Base-by-base conservation (phyloP, 2,113 vertebrate genomes). In the Hippoglossus stenolepis region DNA sequence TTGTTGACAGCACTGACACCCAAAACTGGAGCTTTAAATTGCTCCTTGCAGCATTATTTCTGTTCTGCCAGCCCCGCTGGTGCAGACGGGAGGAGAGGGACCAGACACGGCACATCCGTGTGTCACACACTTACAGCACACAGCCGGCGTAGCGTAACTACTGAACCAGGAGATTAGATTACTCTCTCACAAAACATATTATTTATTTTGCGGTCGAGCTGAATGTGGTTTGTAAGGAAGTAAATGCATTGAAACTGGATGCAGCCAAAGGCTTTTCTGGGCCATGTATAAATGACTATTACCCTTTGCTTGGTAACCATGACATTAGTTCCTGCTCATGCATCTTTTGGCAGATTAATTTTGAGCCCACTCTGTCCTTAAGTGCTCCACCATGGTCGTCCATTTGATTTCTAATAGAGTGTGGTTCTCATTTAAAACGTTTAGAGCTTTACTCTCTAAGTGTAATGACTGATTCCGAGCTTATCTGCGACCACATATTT, bases 101-200 rank as follows among this genome's bases (percentile, higher is more conserved):
- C 53, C 20, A 65, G 56, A 75, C 63, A 64, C 5, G 8, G 45
- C 73, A 54, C 70, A 62, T 56, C 58, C 40, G 20, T 38, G 62
- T 80, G 84, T 84, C 85, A 80, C 68, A 75, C 69, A 58, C 71
- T 70, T 73, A 70, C 38, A 43, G n/a, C 6, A 17, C 83, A 77
- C 26, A 64, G 51, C 75, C 73, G 64, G 61, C n/a, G 84, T 70
- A 67, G 76, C 70, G 76, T 67, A 83, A 75, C 78, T 71, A 83
- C 73, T 84, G 79, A 90, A 90, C 73, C 81, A 78, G 24, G 80
- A 84, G 72, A 85, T 87, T 87, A 81, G 73, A 85, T 85, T 81
- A 20, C 49, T 51, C 72, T 65, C 72, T 71, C 62, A 35, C 70
- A 76, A 87, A 83, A 76, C 76, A 72, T 79, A 79, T 70, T 65